Percentiles rank a stretch among this genome's conserved stretches.
phyloP scores from a whole-genome alignment of 2,888 invertebrate genomes.

The Euphydryas editha region DNA sequence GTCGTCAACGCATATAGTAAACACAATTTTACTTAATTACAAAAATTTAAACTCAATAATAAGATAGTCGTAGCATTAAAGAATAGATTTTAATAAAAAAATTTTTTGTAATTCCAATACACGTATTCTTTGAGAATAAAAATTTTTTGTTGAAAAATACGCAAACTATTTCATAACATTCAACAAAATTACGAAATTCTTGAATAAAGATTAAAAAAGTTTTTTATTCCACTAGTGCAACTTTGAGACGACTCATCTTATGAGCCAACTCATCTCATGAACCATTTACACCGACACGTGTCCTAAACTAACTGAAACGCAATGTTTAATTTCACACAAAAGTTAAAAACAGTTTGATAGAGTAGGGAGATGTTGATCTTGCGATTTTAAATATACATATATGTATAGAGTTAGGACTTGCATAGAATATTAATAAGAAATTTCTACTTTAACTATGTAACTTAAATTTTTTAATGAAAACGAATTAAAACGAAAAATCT shows the following conservation, averaged over 20 bases:
- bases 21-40: too few species aligned
- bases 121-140: too few species aligned
- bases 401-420: background rate
- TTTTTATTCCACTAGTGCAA: background rate
- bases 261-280: background rate
- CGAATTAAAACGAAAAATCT: background rate
- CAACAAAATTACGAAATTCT: background rate
- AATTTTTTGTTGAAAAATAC: background rate
- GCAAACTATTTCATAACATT: background rate
- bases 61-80: too few species aligned
- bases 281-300: constrained; percentile 14
- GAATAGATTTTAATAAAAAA: too few species aligned
- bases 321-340: constrained; percentile 22
- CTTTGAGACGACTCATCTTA: background rate
- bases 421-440: background rate
- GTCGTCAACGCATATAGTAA: too few species aligned
- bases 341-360: constrained; percentile 12
- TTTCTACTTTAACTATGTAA: background rate
- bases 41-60: too few species aligned
- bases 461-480: background rate
- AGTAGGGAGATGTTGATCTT: constrained; percentile 5
- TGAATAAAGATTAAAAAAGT: background rate
- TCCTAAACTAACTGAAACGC: constrained; percentile 18
- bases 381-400: background rate
- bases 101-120: too few species aligned